A percentile compares a stretch with the other conserved stretches of the same genome.
phyloP scores from a whole-genome alignment of 2,113 vertebrate species.

The Isichthys henryi region DNA sequence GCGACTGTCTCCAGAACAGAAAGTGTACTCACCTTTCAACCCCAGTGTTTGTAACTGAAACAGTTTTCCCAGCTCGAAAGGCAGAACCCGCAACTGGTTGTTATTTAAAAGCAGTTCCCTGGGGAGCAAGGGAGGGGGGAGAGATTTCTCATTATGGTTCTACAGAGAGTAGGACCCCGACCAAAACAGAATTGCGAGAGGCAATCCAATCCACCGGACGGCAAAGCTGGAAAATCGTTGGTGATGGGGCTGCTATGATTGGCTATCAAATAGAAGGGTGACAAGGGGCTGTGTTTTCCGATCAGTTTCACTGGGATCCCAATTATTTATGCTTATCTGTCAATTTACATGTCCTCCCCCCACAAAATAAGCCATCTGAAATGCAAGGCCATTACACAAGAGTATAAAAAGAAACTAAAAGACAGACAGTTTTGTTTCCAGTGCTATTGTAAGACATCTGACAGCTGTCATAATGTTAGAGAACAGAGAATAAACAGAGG shows the following conservation, averaged over 20 bases:
- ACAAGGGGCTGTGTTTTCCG: neutral
- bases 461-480: neutral
- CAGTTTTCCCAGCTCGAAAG: slow-evolving; percentile 98
- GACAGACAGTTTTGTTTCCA: neutral
- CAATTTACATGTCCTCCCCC: neutral
- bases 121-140: slow-evolving; percentile 36
- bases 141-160: no score
- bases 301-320: neutral
- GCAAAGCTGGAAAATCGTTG: neutral
- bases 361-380: neutral
- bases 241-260: neutral
- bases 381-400: neutral
- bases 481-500: neutral
- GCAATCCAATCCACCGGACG: neutral
- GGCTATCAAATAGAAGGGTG: neutral
- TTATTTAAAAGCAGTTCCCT: slow-evolving; percentile 99
- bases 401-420: neutral
- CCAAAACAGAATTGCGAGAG: neutral
- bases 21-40: slow-evolving; percentile 81
- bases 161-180: neutral
- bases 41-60: slow-evolving; percentile 99
- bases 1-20: neutral
- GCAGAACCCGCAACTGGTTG: slow-evolving; percentile 99
- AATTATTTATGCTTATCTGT: neutral
- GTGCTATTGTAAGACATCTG: neutral